phyloP scores from a whole-genome alignment of 2,113 vertebrate genomes.

The Chionis minor region DNA sequence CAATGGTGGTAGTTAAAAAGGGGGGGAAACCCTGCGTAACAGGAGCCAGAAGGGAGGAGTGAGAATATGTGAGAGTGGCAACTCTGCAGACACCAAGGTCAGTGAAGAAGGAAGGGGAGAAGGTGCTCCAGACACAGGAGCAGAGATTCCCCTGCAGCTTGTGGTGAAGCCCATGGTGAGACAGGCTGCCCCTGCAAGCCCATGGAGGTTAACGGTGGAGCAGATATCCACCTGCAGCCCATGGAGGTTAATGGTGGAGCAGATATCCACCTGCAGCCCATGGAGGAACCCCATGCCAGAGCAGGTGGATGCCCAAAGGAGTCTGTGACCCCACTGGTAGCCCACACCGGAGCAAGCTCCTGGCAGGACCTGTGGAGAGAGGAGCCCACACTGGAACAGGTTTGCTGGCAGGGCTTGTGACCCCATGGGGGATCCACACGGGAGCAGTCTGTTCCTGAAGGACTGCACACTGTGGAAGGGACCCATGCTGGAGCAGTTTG shows the following conservation, averaged over 20 bases:
- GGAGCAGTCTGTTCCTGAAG: neutral
- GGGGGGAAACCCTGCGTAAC: neutral
- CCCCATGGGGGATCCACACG: neutral
- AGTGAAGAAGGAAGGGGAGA: neutral
- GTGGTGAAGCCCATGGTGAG: neutral
- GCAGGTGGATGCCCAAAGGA: neutral
- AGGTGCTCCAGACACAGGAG: neutral
- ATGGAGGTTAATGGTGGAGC: neutral
- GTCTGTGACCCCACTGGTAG: neutral
- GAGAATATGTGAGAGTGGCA: neutral
- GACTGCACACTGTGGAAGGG: neutral
- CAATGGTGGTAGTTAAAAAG: neutral
- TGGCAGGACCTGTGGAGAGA: neutral
- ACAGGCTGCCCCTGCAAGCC: neutral
- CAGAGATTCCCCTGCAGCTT: neutral
- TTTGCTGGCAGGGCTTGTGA: neutral
- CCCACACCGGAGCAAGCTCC: neutral
- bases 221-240: neutral
- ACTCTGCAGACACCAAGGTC: neutral
- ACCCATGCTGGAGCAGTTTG: neutral
- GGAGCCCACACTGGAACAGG: neutral
- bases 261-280: neutral
- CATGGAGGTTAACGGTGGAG: neutral
- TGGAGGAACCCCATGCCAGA: neutral
- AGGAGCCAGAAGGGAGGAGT: neutral